Base-by-base conservation (phyloP, 2,113 vertebrate genomes). In the Leucopternis melanops region DNA sequence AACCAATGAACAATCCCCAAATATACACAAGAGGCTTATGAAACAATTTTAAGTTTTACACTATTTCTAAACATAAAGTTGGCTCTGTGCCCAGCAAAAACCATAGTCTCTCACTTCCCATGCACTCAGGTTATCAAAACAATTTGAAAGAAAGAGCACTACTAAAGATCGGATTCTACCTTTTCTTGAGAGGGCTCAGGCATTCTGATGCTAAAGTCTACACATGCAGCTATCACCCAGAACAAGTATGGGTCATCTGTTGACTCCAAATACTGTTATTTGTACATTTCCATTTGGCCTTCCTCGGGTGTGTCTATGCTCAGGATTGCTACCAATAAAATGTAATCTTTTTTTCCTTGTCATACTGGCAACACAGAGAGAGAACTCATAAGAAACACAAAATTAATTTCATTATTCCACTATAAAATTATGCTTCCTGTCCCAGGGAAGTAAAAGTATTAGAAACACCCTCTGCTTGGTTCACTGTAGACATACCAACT, bases 31-130 rank as follows among this genome's bases (percentile, higher is more conserved):
- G 65, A 89, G 57, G 73, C 49, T 94, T 90, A 95, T 27, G 70
- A 92, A 97, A 97, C 91, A 91, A 97, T 91, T 40, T 9, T 1
- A 91, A 96, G 49, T 89, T 94, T 94, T 92, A 75, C 83, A 75
- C 57, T 80, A 63, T 85, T 87, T 91, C 94, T 89, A 93, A 92
- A 95, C 75, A 94, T 61, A 75, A 84, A 79, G 40, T 10, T 94
- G 92, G 94, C 73, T 87, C 34, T 62, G 65, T 55, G 81, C 95
- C 89, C 83, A 86, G 82, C 47, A 88, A 85, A 96, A 97, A 57
- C 86, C 81, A 90, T 32, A 55, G 86, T 91, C 83, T 97, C 86
- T 66, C 81, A 91, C 94, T 96, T 96, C 69, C 69, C 92, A 75
- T 88, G 88, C 86, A 63, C 55, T 92, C 73, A 38, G 75, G 83